phyloP scores from a whole-genome alignment of 2,888 invertebrate species.

The Volucella zonaria region DNA sequence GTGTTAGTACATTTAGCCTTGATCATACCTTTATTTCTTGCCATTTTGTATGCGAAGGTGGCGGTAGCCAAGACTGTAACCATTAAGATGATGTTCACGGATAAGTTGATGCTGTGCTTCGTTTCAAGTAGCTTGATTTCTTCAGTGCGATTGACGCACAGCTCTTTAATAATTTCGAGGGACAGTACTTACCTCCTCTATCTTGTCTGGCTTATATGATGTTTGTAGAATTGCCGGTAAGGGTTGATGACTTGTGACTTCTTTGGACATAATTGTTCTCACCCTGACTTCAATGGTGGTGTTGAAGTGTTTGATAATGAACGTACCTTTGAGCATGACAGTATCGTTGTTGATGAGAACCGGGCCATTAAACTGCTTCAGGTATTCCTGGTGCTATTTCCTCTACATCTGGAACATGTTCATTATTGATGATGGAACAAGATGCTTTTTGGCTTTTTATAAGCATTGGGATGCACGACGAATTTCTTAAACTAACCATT shows the following conservation, averaged over 20 bases:
- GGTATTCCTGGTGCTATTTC: conserved; percentile 35
- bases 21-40: too few relatives aligned
- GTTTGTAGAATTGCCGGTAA: too few relatives aligned
- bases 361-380: conserved; percentile 12
- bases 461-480: conserved; percentile 12
- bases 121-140: not conserved
- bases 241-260: too few relatives aligned
- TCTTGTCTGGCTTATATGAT: conserved; percentile 16
- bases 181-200: conserved; percentile 24
- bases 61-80: too few relatives aligned
- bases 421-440: conserved; percentile 29
- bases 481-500: not conserved
- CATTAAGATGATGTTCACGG: too few relatives aligned
- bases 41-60: too few relatives aligned
- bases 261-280: too few relatives aligned
- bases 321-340: conserved; percentile 26
- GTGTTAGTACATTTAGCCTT: too few relatives aligned
- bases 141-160: conserved; percentile 12
- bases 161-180: conserved; percentile 19
- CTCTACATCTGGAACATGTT: conserved; percentile 25
- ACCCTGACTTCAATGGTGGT: conserved; percentile 12
- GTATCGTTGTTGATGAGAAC: conserved; percentile 13
- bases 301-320: conserved; percentile 31
- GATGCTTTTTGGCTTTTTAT: conserved; percentile 20
- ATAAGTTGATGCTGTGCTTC: too few relatives aligned